phyloP scores from a whole-genome alignment of 2,888 invertebrate genomes.

The Agrotis ipsilon region DNA sequence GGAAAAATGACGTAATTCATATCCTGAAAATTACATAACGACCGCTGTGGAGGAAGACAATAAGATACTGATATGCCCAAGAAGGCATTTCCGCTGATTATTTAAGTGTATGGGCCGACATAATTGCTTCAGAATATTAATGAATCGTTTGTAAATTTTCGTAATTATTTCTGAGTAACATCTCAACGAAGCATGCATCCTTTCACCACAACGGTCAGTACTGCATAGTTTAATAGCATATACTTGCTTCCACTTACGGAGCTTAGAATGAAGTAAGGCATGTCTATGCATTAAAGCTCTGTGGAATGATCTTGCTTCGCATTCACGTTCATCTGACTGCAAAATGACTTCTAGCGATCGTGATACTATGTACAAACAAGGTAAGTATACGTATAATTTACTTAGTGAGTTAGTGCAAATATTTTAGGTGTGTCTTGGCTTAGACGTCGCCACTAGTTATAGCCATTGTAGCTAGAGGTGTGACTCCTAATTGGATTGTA shows the following conservation, averaged over 20 bases:
- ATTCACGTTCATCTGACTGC: conserved; percentile 61
- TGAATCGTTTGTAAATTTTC: conserved; percentile 63
- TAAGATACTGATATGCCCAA: conserved; percentile 62
- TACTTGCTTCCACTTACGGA: conserved; percentile 59
- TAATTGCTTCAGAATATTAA: conserved; percentile 70
- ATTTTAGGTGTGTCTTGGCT: conserved; percentile 68
- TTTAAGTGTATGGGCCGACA: conserved; percentile 63
- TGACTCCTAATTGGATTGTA: conserved; percentile 24
- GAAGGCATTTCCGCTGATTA: conserved; percentile 71
- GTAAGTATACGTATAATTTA: conserved; percentile 63
- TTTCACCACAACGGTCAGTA: conserved; percentile 65
- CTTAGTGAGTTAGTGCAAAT: conserved; percentile 62
- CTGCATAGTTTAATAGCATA: conserved; percentile 45
- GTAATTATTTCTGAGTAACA: conserved; percentile 67
- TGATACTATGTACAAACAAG: conserved; percentile 70
- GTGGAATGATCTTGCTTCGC: conserved; percentile 64
- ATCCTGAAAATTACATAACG: conserved; percentile 64
- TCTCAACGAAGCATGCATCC: conserved; percentile 65
- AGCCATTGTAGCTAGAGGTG: conserved; percentile 37
- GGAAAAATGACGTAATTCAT: conserved; percentile 65
- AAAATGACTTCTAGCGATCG: conserved; percentile 69
- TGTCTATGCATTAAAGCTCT: conserved; percentile 57
- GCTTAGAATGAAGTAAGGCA: conserved; percentile 69
- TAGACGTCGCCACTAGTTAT: conserved; percentile 34
- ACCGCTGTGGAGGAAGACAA: conserved; percentile 40